These are phyloP conservation scores for Nephrotoma appendiculata DNA, from an alignment of 2,888 invertebrate genomes.

Conservation along the genomic window DNA sequence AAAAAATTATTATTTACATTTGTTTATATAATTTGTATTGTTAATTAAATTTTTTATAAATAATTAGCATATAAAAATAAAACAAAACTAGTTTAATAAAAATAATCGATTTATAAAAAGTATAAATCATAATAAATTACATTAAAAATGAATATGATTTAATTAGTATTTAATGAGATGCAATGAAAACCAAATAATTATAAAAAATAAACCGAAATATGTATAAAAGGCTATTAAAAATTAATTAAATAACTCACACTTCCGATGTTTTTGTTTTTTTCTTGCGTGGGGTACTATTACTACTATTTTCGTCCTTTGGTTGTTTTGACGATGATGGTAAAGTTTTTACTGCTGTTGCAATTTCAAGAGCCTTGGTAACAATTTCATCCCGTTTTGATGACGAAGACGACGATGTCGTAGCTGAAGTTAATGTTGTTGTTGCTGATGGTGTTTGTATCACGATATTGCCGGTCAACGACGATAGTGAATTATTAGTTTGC, in stretches of 20 bases:
- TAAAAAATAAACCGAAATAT: background rate
- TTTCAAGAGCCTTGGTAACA: background rate
- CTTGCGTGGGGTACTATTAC: constrained; percentile 17
- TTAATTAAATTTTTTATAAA: background rate
- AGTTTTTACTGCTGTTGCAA: constrained; percentile 1
- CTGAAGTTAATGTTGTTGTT: background rate
- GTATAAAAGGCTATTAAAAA: background rate
- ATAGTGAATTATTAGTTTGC: constrained; percentile 75
- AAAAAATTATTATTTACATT: background rate
- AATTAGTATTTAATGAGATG: background rate
- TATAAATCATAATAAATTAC: background rate
- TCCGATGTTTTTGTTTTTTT: constrained; percentile 53
- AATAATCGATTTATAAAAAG: background rate
- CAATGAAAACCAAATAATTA: background rate
- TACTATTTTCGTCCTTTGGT: background rate
- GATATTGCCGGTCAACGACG: constrained; percentile 71
- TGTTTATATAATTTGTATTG: background rate
- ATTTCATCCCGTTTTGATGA: background rate
- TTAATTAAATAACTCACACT: constrained; percentile 37
- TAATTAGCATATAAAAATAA: background rate
- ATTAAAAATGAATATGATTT: background rate
- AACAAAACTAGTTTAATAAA: background rate
- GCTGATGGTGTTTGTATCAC: constrained; percentile 41
- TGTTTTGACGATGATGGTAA: constrained; percentile 2
- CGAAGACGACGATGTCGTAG: background rate